Evolutionary conservation across 2,888 invertebrate genomes (phyloP).

Genomic region (Aricia artaxerxes): DNA sequence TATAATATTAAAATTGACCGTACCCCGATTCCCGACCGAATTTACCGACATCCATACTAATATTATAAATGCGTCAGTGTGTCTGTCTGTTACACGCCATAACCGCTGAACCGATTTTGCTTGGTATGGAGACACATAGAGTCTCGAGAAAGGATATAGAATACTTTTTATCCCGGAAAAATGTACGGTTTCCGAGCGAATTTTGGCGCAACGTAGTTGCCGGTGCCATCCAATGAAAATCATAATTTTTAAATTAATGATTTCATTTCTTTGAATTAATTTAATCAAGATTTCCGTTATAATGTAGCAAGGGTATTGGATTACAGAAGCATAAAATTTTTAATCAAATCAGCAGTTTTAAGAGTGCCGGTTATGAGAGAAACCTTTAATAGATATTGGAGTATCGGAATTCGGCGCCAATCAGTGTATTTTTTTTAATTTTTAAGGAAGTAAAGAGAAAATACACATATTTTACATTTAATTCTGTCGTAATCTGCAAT

Average conservation of each 20-base stretch:
- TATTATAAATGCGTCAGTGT: neutral
- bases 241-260: neutral
- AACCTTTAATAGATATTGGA: neutral
- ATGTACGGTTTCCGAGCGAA: too few relatives aligned
- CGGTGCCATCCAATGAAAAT: neutral
- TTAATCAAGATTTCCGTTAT: neutral
- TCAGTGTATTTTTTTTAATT: too few relatives aligned
- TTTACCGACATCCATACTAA: neutral
- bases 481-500: too few relatives aligned
- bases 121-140: too few relatives aligned
- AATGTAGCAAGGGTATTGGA: neutral
- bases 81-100: too few relatives aligned
- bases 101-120: too few relatives aligned
- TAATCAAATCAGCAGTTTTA: neutral
- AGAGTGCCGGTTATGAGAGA: neutral
- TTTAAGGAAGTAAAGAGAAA: too few relatives aligned
- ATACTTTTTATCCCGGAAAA: too few relatives aligned
- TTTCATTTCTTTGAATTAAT: neutral
- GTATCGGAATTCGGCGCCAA: too few relatives aligned
- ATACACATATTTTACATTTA: too few relatives aligned
- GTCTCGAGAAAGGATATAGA: too few relatives aligned
- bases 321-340: constrained; percentile 1
- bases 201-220: too few relatives aligned
- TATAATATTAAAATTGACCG: neutral
- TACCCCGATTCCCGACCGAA: neutral